Evolutionary conservation across 2,888 invertebrate species (phyloP).

Genomic region (Drosophila mimica): DNA sequence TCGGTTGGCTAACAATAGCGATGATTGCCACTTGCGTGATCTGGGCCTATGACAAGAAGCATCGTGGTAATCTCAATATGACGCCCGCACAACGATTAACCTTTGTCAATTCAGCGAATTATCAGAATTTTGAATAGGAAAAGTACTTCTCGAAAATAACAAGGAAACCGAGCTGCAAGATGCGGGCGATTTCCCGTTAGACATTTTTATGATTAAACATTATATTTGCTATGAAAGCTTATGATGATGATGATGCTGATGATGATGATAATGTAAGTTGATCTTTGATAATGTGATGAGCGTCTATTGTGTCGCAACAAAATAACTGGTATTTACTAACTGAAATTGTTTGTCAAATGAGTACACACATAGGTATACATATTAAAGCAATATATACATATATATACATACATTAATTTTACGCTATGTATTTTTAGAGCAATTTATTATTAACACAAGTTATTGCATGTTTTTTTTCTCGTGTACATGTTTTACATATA

Average conservation of each 20-base stretch:
- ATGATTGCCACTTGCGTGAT: slow-evolving; percentile 90
- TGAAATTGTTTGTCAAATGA: slow-evolving; percentile 56
- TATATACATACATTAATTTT: slow-evolving; percentile 54
- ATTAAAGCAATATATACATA: slow-evolving; percentile 20
- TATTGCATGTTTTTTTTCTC: slow-evolving; percentile 60
- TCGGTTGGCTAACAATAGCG: slow-evolving; percentile 92
- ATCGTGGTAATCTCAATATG: slow-evolving; percentile 90
- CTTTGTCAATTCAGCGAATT: slow-evolving; percentile 50
- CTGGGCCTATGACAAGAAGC: slow-evolving; percentile 89
- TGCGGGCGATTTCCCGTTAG: slow-evolving; percentile 9
- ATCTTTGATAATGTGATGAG: slow-evolving; percentile 70
- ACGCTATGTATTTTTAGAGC: slow-evolving; percentile 75
- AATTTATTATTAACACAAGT: slow-evolving; percentile 67
- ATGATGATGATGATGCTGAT: not conserved
- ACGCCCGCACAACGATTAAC: slow-evolving; percentile 87
- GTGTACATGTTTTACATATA: slow-evolving; percentile 64
- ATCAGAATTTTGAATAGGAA: slow-evolving; percentile 69
- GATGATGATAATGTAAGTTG: not conserved
- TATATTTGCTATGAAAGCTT: not conserved
- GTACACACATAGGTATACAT: slow-evolving; percentile 15
- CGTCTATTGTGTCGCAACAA: slow-evolving; percentile 63
- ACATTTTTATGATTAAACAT: slow-evolving; percentile 1
- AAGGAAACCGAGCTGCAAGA: not conserved
- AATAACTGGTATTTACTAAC: slow-evolving; percentile 63
- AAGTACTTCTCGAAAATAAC: slow-evolving; percentile 6